Percentiles rank a stretch among this genome's conserved stretches.
Evolutionary conservation across 2,797 vertebrate species (phyloP).

Genomic region (Bradypodion pumilum): DNA sequence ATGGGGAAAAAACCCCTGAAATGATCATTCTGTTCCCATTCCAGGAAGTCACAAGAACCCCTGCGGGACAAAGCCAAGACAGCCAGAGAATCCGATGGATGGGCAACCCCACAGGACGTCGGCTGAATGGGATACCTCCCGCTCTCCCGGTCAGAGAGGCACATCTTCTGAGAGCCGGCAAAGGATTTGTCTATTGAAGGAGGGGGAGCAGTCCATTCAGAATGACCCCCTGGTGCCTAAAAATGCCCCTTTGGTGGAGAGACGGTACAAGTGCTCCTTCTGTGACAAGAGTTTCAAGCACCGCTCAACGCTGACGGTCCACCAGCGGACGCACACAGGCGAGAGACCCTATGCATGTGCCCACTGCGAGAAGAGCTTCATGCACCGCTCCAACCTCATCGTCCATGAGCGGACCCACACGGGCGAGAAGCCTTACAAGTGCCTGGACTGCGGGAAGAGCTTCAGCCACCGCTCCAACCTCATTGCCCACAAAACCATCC

Average conservation of each 20-base stretch:
- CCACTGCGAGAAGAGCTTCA: not conserved
- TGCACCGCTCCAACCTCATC: not conserved
- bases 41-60: not conserved
- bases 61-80: not conserved
- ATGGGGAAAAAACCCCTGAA: too few relatives aligned
- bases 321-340: not conserved
- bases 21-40: not conserved
- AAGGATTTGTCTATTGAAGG: not conserved
- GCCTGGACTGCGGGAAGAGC: not conserved
- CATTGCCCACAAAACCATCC: conserved; percentile 49
- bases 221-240: not conserved
- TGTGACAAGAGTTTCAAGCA: not conserved
- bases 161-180: too few relatives aligned
- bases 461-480: not conserved
- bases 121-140: too few relatives aligned
- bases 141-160: too few relatives aligned
- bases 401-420: conserved; percentile 2
- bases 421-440: not conserved
- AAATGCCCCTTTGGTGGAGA: not conserved
- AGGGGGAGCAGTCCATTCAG: not conserved
- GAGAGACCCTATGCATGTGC: not conserved
- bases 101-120: too few relatives aligned
- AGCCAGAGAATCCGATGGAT: not conserved
- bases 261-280: not conserved
- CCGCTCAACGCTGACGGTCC: not conserved